Percentiles rank a stretch among this genome's conserved stretches.
Evolutionary conservation across 2,797 vertebrate genomes (phyloP).

Genomic region (Peromyscus aztecus): DNA sequence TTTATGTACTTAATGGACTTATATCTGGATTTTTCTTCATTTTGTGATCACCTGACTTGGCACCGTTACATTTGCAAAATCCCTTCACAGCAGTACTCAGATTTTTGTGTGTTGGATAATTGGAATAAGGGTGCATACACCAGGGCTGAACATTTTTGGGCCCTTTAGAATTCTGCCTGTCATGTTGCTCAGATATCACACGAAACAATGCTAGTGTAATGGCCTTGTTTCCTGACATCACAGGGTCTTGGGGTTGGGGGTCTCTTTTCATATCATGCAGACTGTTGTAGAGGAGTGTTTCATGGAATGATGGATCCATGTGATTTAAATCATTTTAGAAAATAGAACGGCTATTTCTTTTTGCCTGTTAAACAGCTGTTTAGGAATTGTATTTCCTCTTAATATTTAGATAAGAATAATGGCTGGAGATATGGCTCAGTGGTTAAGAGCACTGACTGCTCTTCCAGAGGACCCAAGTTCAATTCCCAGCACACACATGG

Average conservation of each 20-base stretch:
- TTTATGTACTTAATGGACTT: background rate
- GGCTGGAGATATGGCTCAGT: background rate
- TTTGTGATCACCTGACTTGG: background rate
- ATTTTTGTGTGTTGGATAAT: background rate
- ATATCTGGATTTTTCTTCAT: background rate
- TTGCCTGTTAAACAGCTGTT: background rate
- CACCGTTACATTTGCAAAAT: background rate
- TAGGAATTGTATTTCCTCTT: constrained; percentile 31
- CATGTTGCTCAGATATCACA: background rate
- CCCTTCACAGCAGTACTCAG: background rate
- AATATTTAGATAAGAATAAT: constrained; percentile 20
- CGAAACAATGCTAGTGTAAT: background rate
- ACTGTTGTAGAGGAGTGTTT: background rate
- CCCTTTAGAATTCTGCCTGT: background rate
- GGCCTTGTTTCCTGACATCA: background rate
- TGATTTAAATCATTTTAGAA: background rate
- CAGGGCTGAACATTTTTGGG: background rate
- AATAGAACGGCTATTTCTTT: constrained; percentile 8
- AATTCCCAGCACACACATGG: background rate
- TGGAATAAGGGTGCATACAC: background rate
- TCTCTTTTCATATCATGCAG: background rate
- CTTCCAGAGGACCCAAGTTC: background rate
- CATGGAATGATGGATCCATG: background rate
- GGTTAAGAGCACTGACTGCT: background rate
- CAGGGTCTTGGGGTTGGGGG: background rate